phyloP scores from a whole-genome alignment of 92 coral and sea anemone species.

The Umimayanthus chanpuru region DNA sequence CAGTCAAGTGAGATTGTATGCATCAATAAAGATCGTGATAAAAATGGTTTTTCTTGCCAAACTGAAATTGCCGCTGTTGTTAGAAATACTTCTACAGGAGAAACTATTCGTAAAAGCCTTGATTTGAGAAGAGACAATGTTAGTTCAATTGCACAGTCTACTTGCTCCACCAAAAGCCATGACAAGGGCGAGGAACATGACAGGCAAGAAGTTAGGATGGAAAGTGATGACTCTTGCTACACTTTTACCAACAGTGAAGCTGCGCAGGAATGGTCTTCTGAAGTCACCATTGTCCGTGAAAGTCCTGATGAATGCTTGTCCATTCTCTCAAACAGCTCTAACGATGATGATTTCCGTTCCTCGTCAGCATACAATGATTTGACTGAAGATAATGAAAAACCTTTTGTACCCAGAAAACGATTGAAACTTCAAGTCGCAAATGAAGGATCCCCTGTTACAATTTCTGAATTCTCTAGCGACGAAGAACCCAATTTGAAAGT shows the following conservation, averaged over 20 bases:
- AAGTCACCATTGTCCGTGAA: constrained; percentile 18
- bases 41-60: not conserved
- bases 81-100: not conserved
- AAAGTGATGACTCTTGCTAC: not conserved
- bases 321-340: not conserved
- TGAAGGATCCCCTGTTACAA: constrained; percentile 2
- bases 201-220: not conserved
- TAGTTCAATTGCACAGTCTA: not conserved
- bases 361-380: not conserved
- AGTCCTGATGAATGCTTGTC: constrained; percentile 24
- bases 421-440: not conserved
- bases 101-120: not conserved
- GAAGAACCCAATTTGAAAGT: not conserved
- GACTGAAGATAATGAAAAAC: not conserved
- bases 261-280: not conserved
- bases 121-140: not conserved
- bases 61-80: not conserved
- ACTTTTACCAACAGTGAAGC: not conserved
- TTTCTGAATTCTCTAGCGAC: constrained; percentile 41
- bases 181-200: not conserved
- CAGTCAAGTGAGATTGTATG: not conserved
- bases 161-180: not conserved
- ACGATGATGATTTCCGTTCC: not conserved
- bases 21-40: not conserved
- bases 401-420: constrained; percentile 23